These are phyloP conservation scores for Blastobasis adustella DNA, from an alignment of 2,888 invertebrate species.

Conservation along the genomic window DNA sequence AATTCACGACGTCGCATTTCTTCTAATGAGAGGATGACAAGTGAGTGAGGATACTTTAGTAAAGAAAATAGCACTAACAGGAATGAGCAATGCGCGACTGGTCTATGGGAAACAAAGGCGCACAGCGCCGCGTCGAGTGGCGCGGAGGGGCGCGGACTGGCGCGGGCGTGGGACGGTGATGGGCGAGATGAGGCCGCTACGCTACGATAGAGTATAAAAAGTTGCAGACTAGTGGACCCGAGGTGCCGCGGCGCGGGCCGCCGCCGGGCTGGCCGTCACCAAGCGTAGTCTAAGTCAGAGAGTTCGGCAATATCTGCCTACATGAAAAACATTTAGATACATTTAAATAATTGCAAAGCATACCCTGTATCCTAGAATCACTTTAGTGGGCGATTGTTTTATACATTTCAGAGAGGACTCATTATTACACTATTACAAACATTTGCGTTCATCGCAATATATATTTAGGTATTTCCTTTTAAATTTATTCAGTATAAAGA, in stretches of 20 bases:
- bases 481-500: constrained; percentile 64
- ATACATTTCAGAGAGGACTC: constrained; percentile 67
- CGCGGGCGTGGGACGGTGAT: constrained; percentile 29
- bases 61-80: constrained; percentile 32
- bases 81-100: constrained; percentile 27
- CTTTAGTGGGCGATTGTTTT: constrained; percentile 78
- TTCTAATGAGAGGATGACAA: constrained; percentile 30
- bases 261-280: constrained; percentile 35
- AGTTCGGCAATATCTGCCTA: constrained; percentile 59
- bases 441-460: constrained; percentile 61
- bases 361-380: constrained; percentile 95
- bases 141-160: too few species aligned
- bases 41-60: constrained; percentile 54
- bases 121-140: constrained; percentile 26
- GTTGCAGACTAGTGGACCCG: constrained; percentile 69
- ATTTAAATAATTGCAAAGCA: constrained; percentile 93
- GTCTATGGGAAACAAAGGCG: constrained; percentile 30
- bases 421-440: constrained; percentile 57
- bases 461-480: constrained; percentile 49
- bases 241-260: constrained; percentile 44
- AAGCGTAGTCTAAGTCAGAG: constrained; percentile 39
- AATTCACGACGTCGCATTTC: too few species aligned
- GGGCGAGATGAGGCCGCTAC: constrained; percentile 40
- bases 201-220: constrained; percentile 66
- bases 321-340: constrained; percentile 76